Evolutionary conservation across 2,888 invertebrate species (phyloP), one percentile per base, ranked within the genome.

Genomic region (Temnothorax ravouxi): DNA sequence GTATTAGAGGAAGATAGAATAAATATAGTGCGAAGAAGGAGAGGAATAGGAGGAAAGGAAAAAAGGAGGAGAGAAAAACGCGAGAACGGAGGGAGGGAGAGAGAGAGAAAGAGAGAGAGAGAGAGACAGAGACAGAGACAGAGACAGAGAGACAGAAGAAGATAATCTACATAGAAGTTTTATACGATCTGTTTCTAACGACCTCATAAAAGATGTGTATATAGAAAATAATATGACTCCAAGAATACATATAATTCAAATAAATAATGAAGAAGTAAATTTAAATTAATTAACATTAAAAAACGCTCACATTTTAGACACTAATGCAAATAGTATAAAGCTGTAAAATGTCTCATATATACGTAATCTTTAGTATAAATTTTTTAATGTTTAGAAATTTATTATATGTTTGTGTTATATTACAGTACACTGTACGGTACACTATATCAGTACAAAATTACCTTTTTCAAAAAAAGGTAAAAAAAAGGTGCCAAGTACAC

Each of bases 1-100:
- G 21, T 67, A 67, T 67, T 44, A 41, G 38, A 71, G 38, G 38
- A 25, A 38, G 29, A 71, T 47, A 67, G 25, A 67, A 67, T 67
- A 67, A 44, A 47, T 41, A 64, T 67, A 66, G 44, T 18, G 52
- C 21, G 38, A 21, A 50, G 15, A 18, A 71, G 15, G 38, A 34
- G n/a, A 15, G 44, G 8, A 66, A 67, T 67, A 38, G n/a, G 8
- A 34, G 13, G 5, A 13, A 29, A 47, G 9, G 15, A 41, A 21
- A 6, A 3, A 0, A 34, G 6, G 0, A 6, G 34, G 34, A 34
- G 34, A 47, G 44, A 18, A 67, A 5, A 67, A 6, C 29, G 59
- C 38, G 29, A 62, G 62, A 62, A 67, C 0, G 8, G n/a, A 21
- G 5, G 38, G 52, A 13, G n/a, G 38, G 5, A 54, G 52, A 13